Evolutionary conservation across 2,797 vertebrate species (phyloP).

Genomic region (Gymnothorax reevesii): DNA sequence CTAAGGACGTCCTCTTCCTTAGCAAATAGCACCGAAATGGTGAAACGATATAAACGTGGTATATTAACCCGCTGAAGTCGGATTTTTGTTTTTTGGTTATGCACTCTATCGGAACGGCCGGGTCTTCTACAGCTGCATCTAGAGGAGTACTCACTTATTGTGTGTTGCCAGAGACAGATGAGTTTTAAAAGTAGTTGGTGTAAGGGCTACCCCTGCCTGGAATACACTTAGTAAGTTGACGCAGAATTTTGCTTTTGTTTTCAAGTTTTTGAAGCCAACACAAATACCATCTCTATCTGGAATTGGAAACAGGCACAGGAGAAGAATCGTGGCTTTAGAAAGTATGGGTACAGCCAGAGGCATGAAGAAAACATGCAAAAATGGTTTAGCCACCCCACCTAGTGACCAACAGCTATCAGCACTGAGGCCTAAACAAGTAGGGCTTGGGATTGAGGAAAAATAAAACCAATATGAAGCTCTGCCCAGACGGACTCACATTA

Average conservation of each 20-base stretch:
- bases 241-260: neutral
- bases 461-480: too few relatives aligned
- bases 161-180: neutral
- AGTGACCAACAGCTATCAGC: too few relatives aligned
- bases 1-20: too few relatives aligned
- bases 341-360: neutral
- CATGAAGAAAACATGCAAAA: constrained; percentile 3
- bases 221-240: neutral
- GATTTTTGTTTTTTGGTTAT: too few relatives aligned
- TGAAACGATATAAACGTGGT: too few relatives aligned
- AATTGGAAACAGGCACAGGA: neutral
- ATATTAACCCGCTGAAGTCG: too few relatives aligned
- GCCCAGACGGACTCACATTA: too few relatives aligned
- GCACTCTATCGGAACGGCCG: neutral
- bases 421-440: too few relatives aligned
- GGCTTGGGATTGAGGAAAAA: too few relatives aligned
- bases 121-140: neutral
- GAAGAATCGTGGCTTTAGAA: neutral
- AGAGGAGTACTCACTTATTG: neutral
- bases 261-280: constrained; percentile 6
- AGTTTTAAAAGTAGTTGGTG: neutral
- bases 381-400: neutral
- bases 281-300: neutral
- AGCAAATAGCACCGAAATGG: too few relatives aligned
- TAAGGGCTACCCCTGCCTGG: neutral